A percentile compares a stretch with the other conserved stretches of the same genome.
Evolutionary conservation across 2,113 vertebrate genomes (phyloP).

Genomic region (Prunella fulvescens): DNA sequence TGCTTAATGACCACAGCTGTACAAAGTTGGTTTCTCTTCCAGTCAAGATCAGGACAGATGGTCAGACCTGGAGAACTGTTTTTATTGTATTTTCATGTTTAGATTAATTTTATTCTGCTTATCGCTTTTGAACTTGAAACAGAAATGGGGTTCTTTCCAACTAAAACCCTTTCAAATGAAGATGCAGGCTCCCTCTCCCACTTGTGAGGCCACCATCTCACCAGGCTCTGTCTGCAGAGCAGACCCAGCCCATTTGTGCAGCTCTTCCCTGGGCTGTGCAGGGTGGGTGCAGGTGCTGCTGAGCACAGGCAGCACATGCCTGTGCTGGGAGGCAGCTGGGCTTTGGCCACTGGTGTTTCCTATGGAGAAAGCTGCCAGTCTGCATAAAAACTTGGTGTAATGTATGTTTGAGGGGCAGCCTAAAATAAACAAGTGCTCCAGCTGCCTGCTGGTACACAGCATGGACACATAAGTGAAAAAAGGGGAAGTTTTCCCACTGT

Average conservation of each 20-base stretch:
- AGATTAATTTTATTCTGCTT: constrained; percentile 62
- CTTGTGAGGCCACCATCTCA: background rate
- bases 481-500: background rate
- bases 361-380: background rate
- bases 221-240: background rate
- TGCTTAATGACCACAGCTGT: constrained; percentile 60
- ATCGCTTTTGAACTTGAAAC: constrained; percentile 46
- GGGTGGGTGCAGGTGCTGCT: background rate
- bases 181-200: background rate
- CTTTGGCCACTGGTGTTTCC: background rate
- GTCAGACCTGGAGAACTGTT: constrained; percentile 32
- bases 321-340: background rate
- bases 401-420: background rate
- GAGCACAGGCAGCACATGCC: background rate
- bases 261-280: background rate
- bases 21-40: constrained; percentile 26
- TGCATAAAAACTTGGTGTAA: background rate
- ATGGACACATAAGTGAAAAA: background rate
- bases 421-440: background rate
- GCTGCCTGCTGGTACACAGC: background rate
- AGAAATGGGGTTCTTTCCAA: background rate
- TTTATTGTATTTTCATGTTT: constrained; percentile 56
- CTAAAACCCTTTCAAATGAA: background rate
- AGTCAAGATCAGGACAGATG: constrained; percentile 47
- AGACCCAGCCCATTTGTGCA: rapidly evolving